These are phyloP conservation scores for Zaprionus gabonicus DNA, from an alignment of 1,140 invertebrate genomes.

Conservation along the genomic window DNA sequence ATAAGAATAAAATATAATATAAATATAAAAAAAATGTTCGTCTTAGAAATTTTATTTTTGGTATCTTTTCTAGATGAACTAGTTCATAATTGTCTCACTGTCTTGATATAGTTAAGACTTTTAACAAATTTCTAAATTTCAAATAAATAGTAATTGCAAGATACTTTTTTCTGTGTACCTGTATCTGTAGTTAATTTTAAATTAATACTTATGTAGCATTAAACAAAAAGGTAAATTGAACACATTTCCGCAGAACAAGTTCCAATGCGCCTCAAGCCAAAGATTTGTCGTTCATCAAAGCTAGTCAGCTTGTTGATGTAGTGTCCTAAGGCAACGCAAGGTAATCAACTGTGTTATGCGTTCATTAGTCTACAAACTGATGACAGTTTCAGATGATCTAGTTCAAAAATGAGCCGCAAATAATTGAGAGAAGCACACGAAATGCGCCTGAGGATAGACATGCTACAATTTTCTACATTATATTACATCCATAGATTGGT, in stretches of 20 bases:
- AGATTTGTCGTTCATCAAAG: too few species aligned
- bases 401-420: background rate
- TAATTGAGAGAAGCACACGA: background rate
- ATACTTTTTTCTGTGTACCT: background rate
- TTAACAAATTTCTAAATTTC: too few species aligned
- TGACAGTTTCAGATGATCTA: background rate
- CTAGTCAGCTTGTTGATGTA: background rate
- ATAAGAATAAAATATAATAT: background rate
- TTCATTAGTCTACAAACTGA: background rate
- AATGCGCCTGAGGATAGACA: background rate
- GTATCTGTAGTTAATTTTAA: background rate
- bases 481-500: conserved; percentile 21
- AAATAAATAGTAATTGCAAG: background rate
- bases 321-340: background rate
- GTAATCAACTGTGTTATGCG: background rate
- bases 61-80: too few species aligned
- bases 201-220: too few species aligned
- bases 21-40: background rate
- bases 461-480: background rate
- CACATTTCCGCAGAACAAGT: background rate
- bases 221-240: background rate
- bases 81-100: too few species aligned
- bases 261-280: background rate
- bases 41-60: too few species aligned
- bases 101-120: too few species aligned